Base-by-base conservation (phyloP, 1,140 invertebrate species). In the Dinoponera quadriceps region DNA sequence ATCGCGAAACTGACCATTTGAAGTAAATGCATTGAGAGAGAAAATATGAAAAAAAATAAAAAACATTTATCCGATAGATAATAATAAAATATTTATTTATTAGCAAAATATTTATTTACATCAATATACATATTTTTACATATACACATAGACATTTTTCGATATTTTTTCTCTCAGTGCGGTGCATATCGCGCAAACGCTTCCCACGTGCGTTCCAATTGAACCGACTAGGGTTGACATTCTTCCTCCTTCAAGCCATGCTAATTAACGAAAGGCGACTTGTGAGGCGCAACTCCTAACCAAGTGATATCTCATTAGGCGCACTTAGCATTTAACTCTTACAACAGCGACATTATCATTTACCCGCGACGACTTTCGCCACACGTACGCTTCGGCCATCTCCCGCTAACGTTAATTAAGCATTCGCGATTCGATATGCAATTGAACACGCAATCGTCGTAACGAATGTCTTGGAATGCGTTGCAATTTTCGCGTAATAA, bases 241-340 rank as follows among this genome's bases (percentile, higher is more conserved):
- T 44, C 1, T 66, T 27, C 55, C n/a, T 44, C 13, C 16, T 44
- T 65, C 20, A 48, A 5, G 11, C 44, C 33, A 69, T 27, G 51
- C 33, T 55, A 78, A 78, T 44, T 57, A 78, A 78, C 33, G 33
- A 16, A 69, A 78, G 18, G 22, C 49, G 20, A 78, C 22, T 69
- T 68, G 49, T 55, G 75, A 68, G 29, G 33, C 18, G 22, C 49
- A 44, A 49, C 68, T 78, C n/a, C 63, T 78, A 78, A 78, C 68
- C 74, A 18, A 69, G 18, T 13, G 48, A 68, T 68, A 38, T 78
- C 75, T 78, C 49, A 69, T 78, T 78, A 78, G 33, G 33, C 62
- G 18, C 68, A 57, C 38, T 68, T 63, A 74, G 38, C 38, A 75
- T 75, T 75, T 57, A 68, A 38, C 48, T 77, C 60, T 77, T 63